These are phyloP conservation scores for Stichopus chloronotus DNA, from an alignment of 35 echinoderm and acorn worm genomes.

Conservation along the genomic window DNA sequence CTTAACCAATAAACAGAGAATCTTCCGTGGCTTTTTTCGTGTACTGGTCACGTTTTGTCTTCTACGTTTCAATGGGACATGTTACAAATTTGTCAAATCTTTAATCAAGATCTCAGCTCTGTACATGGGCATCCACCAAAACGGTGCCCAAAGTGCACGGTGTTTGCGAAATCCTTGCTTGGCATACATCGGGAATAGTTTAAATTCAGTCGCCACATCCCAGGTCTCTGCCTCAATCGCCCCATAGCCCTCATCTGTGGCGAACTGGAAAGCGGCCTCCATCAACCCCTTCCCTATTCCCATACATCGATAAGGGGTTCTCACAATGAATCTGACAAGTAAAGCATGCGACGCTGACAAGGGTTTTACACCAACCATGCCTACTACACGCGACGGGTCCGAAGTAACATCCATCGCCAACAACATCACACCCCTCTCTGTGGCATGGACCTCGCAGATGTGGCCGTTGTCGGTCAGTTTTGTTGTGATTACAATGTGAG, in stretches of 20 bases:
- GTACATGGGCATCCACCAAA: background rate
- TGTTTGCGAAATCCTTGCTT: background rate
- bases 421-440: no score
- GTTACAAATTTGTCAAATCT: background rate
- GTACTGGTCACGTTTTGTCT: no score
- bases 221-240: background rate
- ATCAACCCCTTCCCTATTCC: background rate
- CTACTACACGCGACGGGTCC: background rate
- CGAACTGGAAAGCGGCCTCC: background rate
- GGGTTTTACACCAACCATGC: background rate
- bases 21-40: no score
- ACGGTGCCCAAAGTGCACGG: background rate
- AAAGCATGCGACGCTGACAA: background rate
- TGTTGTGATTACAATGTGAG: background rate
- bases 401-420: background rate
- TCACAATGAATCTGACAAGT: conserved; percentile 1
- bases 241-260: background rate
- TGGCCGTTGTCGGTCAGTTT: background rate
- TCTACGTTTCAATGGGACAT: no score
- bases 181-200: background rate
- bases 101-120: background rate
- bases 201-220: background rate
- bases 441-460: background rate
- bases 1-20: no score
- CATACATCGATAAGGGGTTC: background rate